A percentile compares a stretch with the other conserved stretches of the same genome.
These are phyloP conservation scores for Trichacis sp. DNA, from an alignment of 2,888 invertebrate genomes.

Conservation along the genomic window DNA sequence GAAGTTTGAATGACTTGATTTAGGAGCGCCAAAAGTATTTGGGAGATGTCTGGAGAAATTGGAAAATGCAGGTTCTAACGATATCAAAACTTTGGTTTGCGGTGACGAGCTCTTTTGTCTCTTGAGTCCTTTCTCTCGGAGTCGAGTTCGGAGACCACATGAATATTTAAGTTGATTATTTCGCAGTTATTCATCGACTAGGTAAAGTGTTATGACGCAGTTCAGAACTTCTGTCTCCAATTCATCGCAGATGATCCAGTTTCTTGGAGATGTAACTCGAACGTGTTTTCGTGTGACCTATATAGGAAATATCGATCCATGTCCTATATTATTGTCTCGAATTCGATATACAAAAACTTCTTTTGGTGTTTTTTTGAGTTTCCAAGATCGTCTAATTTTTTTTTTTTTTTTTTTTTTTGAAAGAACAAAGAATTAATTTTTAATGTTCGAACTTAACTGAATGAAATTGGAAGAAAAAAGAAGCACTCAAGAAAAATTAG, in stretches of 20 bases:
- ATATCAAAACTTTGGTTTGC: conserved; percentile 32
- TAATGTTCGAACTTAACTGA: too few relatives aligned
- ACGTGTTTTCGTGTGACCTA: background rate
- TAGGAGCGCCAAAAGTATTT: background rate
- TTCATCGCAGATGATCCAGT: conserved; percentile 54
- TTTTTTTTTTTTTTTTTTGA: too few relatives aligned
- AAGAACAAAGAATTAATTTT: too few relatives aligned
- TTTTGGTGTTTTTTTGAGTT: too few relatives aligned
- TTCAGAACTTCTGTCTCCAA: conserved; percentile 55
- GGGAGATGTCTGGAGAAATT: background rate
- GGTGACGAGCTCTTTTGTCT: conserved; percentile 36
- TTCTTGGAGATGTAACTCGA: conserved; percentile 40
- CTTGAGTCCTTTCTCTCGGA: conserved; percentile 12
- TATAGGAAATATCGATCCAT: too few relatives aligned
- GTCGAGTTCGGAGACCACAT: conserved; percentile 43
- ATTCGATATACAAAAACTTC: too few relatives aligned
- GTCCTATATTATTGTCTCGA: too few relatives aligned
- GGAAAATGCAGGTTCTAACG: background rate
- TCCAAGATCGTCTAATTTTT: too few relatives aligned
- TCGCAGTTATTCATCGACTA: conserved; percentile 60
- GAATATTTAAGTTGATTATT: conserved; percentile 64
- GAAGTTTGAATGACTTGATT: background rate
- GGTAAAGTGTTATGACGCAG: conserved; percentile 37
- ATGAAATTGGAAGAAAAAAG: too few relatives aligned
- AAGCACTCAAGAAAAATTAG: too few relatives aligned